These are phyloP conservation scores for Ophonus ardosiacus DNA, from an alignment of 2,888 invertebrate species.

Conservation along the genomic window DNA sequence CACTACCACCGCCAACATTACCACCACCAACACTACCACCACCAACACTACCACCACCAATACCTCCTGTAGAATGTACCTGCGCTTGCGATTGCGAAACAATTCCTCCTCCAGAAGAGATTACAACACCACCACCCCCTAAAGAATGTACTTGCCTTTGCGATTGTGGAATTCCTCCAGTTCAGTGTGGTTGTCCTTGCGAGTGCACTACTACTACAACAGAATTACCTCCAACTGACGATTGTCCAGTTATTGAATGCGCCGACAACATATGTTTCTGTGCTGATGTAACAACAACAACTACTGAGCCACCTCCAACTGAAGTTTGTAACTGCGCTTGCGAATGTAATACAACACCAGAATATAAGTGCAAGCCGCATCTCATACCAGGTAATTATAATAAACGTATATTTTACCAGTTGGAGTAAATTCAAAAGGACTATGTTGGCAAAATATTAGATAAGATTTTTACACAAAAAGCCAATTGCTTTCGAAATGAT, in stretches of 20 bases:
- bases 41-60: too few relatives aligned
- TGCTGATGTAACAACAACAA: neutral
- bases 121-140: too few relatives aligned
- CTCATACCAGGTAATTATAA: constrained; percentile 29
- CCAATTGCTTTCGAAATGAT: too few relatives aligned
- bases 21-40: neutral
- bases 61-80: neutral
- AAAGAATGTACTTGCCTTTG: neutral
- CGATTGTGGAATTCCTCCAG: neutral
- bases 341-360: constrained; percentile 6
- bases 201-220: neutral
- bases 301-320: neutral
- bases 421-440: too few relatives aligned
- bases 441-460: too few relatives aligned
- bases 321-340: neutral
- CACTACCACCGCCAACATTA: neutral
- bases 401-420: too few relatives aligned
- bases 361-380: neutral
- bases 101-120: neutral
- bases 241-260: neutral
- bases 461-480: too few relatives aligned
- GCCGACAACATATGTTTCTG: neutral
- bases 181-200: neutral
- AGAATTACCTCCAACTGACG: neutral
- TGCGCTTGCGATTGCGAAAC: neutral